A percentile compares a stretch with the other conserved stretches of the same genome.
Conservation (phyloP, 2,888 invertebrate species). For the Drosophila crucigera region DNA sequence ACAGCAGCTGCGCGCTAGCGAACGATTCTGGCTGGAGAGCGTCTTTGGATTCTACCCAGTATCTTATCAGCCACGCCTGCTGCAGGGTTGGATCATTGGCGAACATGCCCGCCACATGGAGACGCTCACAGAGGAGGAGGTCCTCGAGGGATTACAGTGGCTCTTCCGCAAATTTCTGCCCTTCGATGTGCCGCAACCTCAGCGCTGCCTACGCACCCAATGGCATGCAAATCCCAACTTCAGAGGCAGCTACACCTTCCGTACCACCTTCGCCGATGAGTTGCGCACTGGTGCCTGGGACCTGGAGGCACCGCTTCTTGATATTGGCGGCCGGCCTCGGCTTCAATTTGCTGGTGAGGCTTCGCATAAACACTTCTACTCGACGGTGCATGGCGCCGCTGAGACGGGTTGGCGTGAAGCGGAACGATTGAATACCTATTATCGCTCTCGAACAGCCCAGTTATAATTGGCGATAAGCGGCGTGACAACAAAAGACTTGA, state of each 20-base stretch:
- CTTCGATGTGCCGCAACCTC: constrained; percentile 67
- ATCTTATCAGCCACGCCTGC: constrained; percentile 87
- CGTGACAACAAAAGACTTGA: constrained; percentile 22
- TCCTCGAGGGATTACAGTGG: constrained; percentile 73
- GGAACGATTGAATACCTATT: constrained; percentile 86
- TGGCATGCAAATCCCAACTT: constrained; percentile 88
- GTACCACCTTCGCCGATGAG: constrained; percentile 87
- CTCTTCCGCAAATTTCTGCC: constrained; percentile 78
- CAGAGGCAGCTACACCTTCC: constrained; percentile 89
- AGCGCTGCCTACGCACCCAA: constrained; percentile 86
- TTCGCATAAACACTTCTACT: constrained; percentile 88
- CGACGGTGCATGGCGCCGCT: constrained; percentile 90
- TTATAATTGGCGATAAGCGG: constrained; percentile 56
- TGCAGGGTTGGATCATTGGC: constrained; percentile 90
- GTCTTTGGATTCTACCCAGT: constrained; percentile 89
- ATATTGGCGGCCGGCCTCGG: constrained; percentile 84
- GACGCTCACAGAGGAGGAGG: constrained; percentile 86
- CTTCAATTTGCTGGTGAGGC: constrained; percentile 90
- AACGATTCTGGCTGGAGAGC: constrained; percentile 87
- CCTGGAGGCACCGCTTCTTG: constrained; percentile 87
- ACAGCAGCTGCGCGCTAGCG: constrained; percentile 58
- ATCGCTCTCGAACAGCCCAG: constrained; percentile 65
- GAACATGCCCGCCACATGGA: constrained; percentile 88
- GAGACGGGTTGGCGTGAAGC: constrained; percentile 92
- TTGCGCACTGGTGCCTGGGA: constrained; percentile 86